phyloP scores from a whole-genome alignment of 2,888 invertebrate genomes.

The Scaeva pyrastri region DNA sequence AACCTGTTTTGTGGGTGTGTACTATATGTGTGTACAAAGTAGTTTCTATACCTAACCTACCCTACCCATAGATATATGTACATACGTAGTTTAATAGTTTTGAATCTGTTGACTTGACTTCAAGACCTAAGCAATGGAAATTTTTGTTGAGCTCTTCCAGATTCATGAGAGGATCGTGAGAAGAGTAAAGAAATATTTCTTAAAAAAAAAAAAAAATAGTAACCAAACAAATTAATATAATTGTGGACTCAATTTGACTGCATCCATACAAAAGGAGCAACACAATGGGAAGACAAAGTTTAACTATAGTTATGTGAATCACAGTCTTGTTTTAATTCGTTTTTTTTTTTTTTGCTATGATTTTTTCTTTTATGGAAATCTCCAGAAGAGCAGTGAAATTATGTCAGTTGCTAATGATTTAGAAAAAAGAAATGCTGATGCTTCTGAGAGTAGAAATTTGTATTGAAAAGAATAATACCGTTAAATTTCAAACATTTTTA shows the following conservation, averaged over 20 bases:
- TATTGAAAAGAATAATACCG: too few species aligned
- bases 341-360: too few species aligned
- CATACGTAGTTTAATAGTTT: neutral
- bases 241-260: neutral
- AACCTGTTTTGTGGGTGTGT: conserved; percentile 27
- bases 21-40: neutral
- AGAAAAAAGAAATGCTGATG: too few species aligned
- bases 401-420: too few species aligned
- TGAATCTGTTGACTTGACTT: neutral
- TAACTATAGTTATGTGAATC: neutral
- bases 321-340: neutral
- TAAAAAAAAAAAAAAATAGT: neutral
- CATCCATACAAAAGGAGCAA: neutral
- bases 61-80: neutral
- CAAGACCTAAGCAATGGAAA: conserved; percentile 12
- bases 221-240: neutral
- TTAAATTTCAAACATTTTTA: too few species aligned
- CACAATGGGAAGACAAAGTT: neutral
- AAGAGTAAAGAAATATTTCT: neutral
- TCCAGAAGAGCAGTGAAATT: too few species aligned
- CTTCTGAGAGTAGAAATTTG: too few species aligned
- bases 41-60: neutral
- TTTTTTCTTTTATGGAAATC: too few species aligned
- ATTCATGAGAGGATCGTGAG: too few species aligned
- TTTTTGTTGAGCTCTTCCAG: neutral